These are phyloP conservation scores for Sinonovacula constricta DNA, from an alignment of 1,140 invertebrate genomes.

Conservation along the genomic window DNA sequence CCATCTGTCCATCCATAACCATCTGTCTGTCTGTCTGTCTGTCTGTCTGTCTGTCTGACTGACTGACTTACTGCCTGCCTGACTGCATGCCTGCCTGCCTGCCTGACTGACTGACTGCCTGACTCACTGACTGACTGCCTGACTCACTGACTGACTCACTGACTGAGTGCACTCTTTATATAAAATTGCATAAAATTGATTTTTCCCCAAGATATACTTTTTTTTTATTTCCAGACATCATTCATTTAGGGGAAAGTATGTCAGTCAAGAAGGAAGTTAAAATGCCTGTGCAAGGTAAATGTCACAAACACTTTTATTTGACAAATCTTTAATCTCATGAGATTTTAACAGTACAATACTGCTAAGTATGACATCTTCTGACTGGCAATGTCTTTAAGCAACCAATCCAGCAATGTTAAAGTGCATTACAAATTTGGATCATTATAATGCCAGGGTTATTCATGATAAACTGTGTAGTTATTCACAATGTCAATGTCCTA, in stretches of 20 bases:
- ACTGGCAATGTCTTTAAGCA: too few species aligned
- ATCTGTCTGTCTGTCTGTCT: conserved; percentile 3
- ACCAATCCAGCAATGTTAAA: too few species aligned
- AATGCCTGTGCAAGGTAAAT: conserved; percentile 87
- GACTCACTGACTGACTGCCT: conserved; percentile 29
- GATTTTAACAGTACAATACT: too few species aligned
- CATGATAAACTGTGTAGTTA: too few species aligned
- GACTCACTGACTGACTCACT: conserved; percentile 30
- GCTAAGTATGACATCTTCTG: too few species aligned
- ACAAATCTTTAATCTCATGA: too few species aligned
- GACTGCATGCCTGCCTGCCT: conserved; percentile 11
- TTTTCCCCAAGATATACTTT: too few species aligned
- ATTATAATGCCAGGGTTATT: too few species aligned
- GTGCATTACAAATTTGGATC: too few species aligned
- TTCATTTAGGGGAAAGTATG: conserved; percentile 96
- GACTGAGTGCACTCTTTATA: too few species aligned
- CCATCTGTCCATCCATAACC: not conserved
- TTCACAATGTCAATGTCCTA: too few species aligned
- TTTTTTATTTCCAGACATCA: conserved; percentile 86
- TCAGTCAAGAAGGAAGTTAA: conserved; percentile 89
- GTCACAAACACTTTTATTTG: not conserved
- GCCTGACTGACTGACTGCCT: conserved; percentile 27
- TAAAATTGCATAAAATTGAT: too few species aligned
- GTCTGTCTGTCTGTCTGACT: conserved; percentile 1
- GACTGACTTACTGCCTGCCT: not conserved